Evolutionary conservation across 2,888 invertebrate genomes (phyloP).

Genomic region (Tenthredo notha): DNA sequence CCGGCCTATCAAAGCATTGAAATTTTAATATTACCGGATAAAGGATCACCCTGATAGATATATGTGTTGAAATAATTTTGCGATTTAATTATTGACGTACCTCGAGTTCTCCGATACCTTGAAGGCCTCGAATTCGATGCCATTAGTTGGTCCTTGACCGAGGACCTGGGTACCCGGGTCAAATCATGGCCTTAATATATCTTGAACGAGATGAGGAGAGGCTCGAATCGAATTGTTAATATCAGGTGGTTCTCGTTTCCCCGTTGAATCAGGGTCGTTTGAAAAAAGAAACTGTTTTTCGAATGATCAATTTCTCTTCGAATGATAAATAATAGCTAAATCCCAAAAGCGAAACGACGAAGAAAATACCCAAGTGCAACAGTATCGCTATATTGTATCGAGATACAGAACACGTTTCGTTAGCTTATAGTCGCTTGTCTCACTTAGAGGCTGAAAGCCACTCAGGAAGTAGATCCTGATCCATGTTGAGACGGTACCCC

Average conservation of each 20-base stretch:
- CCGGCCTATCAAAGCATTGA: too few relatives aligned
- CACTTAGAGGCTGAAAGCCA: constrained; percentile 14
- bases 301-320: not conserved
- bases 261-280: not conserved
- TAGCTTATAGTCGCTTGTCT: not conserved
- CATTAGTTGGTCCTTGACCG: constrained; percentile 40
- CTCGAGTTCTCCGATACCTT: not conserved
- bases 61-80: not conserved
- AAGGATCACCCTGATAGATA: too few relatives aligned
- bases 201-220: not conserved
- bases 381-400: too few relatives aligned
- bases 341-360: too few relatives aligned
- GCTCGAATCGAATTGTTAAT: not conserved
- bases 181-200: not conserved
- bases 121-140: not conserved
- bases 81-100: not conserved
- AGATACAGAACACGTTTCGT: too few relatives aligned
- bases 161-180: constrained; percentile 11
- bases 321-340: too few relatives aligned
- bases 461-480: constrained; percentile 11
- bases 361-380: too few relatives aligned
- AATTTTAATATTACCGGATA: too few relatives aligned
- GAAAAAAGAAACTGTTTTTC: not conserved
- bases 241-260: not conserved
- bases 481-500: not conserved